These are phyloP conservation scores for Lysandra bellargus DNA, from an alignment of 2,888 invertebrate species.

Conservation along the genomic window DNA sequence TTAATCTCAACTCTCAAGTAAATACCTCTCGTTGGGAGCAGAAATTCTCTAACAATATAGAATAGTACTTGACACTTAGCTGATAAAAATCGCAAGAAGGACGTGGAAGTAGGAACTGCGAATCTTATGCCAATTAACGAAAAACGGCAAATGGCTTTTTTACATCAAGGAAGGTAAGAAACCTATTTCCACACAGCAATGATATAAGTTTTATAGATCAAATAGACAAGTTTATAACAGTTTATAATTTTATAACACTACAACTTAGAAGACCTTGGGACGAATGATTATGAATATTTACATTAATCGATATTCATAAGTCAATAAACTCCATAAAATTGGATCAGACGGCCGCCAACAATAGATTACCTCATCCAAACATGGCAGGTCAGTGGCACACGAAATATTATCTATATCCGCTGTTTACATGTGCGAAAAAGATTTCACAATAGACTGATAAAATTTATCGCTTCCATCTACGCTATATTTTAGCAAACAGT, in stretches of 20 bases:
- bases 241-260: background rate
- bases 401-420: constrained; percentile 12
- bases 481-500: background rate
- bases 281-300: background rate
- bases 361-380: constrained; percentile 1
- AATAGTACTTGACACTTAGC: background rate
- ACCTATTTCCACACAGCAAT: background rate
- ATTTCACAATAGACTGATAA: background rate
- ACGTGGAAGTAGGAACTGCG: background rate
- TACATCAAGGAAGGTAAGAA: background rate
- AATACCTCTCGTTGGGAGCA: no score
- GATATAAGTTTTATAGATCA: background rate
- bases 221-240: background rate
- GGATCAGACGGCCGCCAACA: background rate
- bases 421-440: background rate
- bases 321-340: constrained; percentile 6
- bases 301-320: background rate
- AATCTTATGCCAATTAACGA: background rate
- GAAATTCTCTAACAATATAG: no score
- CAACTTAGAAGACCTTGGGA: background rate
- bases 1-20: no score
- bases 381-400: constrained; percentile 7
- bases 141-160: background rate
- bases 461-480: background rate
- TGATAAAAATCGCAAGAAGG: background rate